Percentiles rank a stretch among this genome's conserved stretches.
phyloP scores from a whole-genome alignment of 92 coral and sea anemone species.

The Blastomussa wellsi region DNA sequence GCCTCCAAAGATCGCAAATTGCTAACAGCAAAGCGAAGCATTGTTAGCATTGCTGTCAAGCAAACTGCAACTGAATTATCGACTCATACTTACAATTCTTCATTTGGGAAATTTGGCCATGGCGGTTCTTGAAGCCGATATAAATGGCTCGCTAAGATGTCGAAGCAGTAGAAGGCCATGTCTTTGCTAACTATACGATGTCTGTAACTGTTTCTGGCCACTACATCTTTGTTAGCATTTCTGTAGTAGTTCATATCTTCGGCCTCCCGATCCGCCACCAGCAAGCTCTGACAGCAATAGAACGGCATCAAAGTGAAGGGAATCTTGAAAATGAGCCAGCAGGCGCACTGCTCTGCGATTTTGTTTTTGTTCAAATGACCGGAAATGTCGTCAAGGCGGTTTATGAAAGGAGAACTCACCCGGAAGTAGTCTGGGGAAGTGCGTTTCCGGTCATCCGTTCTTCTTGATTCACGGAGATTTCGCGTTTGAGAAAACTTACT shows the following conservation, averaged over 20 bases:
- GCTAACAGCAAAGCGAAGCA: background rate
- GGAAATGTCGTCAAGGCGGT: conserved; percentile 47
- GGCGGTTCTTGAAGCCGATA: conserved; percentile 91
- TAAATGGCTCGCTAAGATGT: conserved; percentile 88
- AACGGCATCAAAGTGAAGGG: conserved; percentile 77
- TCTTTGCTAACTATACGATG: conserved; percentile 91
- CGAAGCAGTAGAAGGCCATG: conserved; percentile 99
- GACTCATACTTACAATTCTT: conserved; percentile 85
- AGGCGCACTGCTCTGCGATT: conserved; percentile 50
- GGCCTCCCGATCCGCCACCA: conserved; percentile 81
- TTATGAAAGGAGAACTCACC: background rate
- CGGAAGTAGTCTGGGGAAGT: background rate
- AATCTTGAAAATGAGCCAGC: conserved; percentile 63
- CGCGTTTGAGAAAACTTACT: background rate
- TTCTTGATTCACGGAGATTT: background rate
- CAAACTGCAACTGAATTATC: background rate
- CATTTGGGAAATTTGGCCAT: conserved; percentile 95
- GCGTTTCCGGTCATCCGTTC: background rate
- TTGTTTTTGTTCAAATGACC: conserved; percentile 37
- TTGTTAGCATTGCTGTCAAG: background rate
- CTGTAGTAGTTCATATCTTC: conserved; percentile 90
- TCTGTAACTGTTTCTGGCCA: conserved; percentile 69
- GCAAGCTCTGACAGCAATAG: conserved; percentile 91
- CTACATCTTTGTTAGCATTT: conserved; percentile 73
- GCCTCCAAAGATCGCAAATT: background rate